Conservation (phyloP, 2,113 vertebrate species). For the Oreotrochilus melanogaster region DNA sequence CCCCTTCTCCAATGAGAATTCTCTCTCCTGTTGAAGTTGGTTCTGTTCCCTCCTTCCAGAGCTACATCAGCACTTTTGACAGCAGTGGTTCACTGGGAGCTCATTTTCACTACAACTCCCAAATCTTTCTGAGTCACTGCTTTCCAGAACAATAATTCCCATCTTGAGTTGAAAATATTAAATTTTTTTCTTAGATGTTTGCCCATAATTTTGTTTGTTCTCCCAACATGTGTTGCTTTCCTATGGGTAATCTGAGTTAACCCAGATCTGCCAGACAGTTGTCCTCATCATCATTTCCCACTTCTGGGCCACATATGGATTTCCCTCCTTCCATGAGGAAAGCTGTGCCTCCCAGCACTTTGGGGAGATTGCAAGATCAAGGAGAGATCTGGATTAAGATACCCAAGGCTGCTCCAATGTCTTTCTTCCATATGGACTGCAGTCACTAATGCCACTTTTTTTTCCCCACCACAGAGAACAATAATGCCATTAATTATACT, state of each 20-base stretch:
- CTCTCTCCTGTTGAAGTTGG: background rate
- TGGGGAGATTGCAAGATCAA: background rate
- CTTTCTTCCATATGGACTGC: background rate
- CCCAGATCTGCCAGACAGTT: background rate
- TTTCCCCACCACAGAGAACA: background rate
- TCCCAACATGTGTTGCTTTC: background rate
- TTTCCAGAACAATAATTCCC: background rate
- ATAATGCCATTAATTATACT: accelerated
- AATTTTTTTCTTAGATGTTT: background rate
- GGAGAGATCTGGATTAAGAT: too few relatives aligned
- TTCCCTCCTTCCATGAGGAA: background rate
- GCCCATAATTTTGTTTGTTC: accelerated
- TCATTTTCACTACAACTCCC: background rate
- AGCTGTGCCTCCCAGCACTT: background rate
- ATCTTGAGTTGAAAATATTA: background rate
- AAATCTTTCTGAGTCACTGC: background rate
- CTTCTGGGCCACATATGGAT: background rate
- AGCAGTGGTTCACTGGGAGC: background rate
- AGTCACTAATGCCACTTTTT: background rate
- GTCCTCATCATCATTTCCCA: background rate
- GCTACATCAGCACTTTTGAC: background rate
- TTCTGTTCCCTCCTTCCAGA: background rate
- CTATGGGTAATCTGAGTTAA: background rate
- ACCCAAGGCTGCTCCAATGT: accelerated
- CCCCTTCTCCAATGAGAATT: background rate